Base-by-base conservation (phyloP, 2,888 invertebrate genomes). In the Metopia argyrocephala region DNA sequence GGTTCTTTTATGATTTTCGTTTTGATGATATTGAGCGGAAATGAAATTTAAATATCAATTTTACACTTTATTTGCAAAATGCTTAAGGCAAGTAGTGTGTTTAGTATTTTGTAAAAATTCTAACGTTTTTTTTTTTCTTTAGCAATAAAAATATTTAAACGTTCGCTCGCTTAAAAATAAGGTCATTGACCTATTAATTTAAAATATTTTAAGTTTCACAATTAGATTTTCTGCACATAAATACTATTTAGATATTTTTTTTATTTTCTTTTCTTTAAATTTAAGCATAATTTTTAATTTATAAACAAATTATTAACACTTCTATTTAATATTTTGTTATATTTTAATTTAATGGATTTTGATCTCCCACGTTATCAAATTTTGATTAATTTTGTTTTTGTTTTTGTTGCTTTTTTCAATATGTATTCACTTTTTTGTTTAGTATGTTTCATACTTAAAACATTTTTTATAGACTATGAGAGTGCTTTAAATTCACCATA, bases 331-430 rank as follows among this genome's bases (percentile, higher is more conserved):
- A 12, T 62, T 56, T 56, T 27, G 0, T 4, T 61, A 15, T 38
- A 12, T 6, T 20, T 3, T 61, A 59, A 46, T 28, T 61, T 66
- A 50, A 46, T 68, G 9, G 38, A 27, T 15, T 56, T 27, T 27
- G 12, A 18, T 70, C 64, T 70, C 27, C 59, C 45, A 59, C 61
- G 61, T 73, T 73, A 73, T 62, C 73, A 73, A 50, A 61, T 48
- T 71, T 62, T 9, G 7, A 23, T 31, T 28, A 21, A 18, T 25
- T 28, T 65, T 6, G 48, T 20, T 23, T 9, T 48, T 18, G 28
- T n/a, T 6, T 57, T 20, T 23, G n/a, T 48, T 18, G 28, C 18
- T 6, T 23, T 45, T 46, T 7, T 27, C 18, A 62, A n/a, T 56
- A 28, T 46, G 7, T 21, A 71, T 9, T 12, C 2, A 12, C 15